Base-by-base conservation (phyloP, 2,113 vertebrate genomes). In the Callorhinus ursinus region DNA sequence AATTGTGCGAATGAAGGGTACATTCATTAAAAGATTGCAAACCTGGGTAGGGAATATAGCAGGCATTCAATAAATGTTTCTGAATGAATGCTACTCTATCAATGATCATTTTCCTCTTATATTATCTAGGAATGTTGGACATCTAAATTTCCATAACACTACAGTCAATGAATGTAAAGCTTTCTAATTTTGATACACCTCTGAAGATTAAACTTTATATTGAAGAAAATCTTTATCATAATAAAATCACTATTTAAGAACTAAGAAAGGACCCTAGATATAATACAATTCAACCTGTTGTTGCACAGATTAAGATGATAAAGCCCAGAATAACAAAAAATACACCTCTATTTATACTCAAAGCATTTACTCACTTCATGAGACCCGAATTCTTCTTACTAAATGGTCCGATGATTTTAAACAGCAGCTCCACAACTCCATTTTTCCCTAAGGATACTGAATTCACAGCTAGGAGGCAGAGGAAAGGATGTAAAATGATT, bases 391-490 rank as follows among this genome's bases (percentile, higher is more conserved):
- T 99, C 98, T 99, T 99, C 98, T 99, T 99, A 99, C 98, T 99
- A 98, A 99, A 99, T 28, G 99, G 99, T 39, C 98, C 99, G 7
- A 99, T 98, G 93, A 99, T 99, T 98, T 99, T 99, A 98, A 99
- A 99, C 98, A 99, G 98, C 88, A 99, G 97, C 95, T 99, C 99
- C 97, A 99, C 99, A 79, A 99, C 99, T 91, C 99, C 99, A 95
- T 99, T 99, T 98, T 99, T 99, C 79, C 99, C 99, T 98, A 99
- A 98, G 42, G 99, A 99, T 74, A 99, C 99, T 81, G 99, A 99
- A 98, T 99, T 99, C 96, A 99, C 99, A 98, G 99, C 99, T 99
- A 96, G 16, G 97, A 98, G 21, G 28, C 42, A 4, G 42, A 83
- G 80, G 69, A 97, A 97, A 61, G 97, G 11, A 96, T 53, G 9